These are phyloP conservation scores for Andrena praecox DNA, from an alignment of 2,888 invertebrate genomes.

Conservation along the genomic window DNA sequence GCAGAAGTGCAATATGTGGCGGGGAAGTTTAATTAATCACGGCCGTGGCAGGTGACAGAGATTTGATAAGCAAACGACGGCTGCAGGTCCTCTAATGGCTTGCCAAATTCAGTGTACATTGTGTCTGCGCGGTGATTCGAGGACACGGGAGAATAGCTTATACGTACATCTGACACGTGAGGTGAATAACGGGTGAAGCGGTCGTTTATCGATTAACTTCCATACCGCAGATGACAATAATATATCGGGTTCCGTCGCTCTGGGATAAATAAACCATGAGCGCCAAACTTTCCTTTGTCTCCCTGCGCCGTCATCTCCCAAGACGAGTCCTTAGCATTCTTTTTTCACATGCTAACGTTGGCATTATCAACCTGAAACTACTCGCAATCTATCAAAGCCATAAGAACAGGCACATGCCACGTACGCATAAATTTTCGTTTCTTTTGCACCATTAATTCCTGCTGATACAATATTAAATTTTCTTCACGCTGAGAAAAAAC, in stretches of 20 bases:
- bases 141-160: slow-evolving; percentile 40
- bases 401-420: too few species aligned
- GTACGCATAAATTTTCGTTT: too few species aligned
- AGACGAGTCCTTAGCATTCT: not conserved
- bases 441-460: too few species aligned
- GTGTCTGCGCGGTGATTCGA: slow-evolving; percentile 45
- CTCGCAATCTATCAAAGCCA: too few species aligned
- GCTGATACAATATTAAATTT: too few species aligned
- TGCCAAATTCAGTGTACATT: slow-evolving; percentile 47
- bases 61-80: slow-evolving; percentile 1
- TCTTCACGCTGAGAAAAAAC: too few species aligned
- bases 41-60: too few species aligned
- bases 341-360: too few species aligned
- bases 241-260: slow-evolving; percentile 24
- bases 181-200: slow-evolving; percentile 43
- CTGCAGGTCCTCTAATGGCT: slow-evolving; percentile 27
- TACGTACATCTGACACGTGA: slow-evolving; percentile 33
- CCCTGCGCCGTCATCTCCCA: not conserved
- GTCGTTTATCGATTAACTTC: slow-evolving; percentile 48
- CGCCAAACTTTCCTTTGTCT: slow-evolving; percentile 17
- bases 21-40: not conserved
- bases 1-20: not conserved
- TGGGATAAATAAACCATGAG: slow-evolving; percentile 37
- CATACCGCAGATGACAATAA: slow-evolving; percentile 44
- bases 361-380: too few species aligned